Conservation (phyloP, 1,140 invertebrate genomes). For the Augochlora pura region DNA sequence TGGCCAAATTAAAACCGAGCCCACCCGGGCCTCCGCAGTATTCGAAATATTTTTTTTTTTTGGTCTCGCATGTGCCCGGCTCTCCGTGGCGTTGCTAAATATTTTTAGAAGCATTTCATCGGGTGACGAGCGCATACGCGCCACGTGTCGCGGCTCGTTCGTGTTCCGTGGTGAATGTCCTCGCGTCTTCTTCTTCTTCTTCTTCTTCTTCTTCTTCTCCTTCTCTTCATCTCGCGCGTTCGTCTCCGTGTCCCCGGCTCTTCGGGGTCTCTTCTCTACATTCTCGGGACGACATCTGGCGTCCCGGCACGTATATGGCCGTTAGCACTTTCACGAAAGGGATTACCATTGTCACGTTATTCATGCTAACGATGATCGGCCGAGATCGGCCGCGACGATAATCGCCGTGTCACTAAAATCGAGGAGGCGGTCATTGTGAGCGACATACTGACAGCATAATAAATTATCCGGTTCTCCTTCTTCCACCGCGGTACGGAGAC, state of each 20-base stretch:
- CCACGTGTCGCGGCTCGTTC: slow-evolving; percentile 59
- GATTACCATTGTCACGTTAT: slow-evolving; percentile 78
- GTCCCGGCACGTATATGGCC: slow-evolving; percentile 63
- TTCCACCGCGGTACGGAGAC: not conserved
- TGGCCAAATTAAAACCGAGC: slow-evolving; percentile 40
- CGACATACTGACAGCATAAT: slow-evolving; percentile 79
- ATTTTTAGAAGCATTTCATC: slow-evolving; percentile 63
- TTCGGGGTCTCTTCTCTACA: slow-evolving; percentile 57
- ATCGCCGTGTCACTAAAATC: slow-evolving; percentile 77
- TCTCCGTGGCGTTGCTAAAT: slow-evolving; percentile 34
- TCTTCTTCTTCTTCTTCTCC: slow-evolving; percentile 8
- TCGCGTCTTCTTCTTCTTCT: not conserved
- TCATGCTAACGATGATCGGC: slow-evolving; percentile 78
- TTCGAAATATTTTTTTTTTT: slow-evolving; percentile 8
- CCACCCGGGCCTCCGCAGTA: not conserved
- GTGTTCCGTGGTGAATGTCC: slow-evolving; percentile 55
- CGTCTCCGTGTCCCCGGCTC: slow-evolving; percentile 13
- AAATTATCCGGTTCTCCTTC: slow-evolving; percentile 70
- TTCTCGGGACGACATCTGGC: slow-evolving; percentile 66
- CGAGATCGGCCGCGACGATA: slow-evolving; percentile 75
- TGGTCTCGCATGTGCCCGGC: not conserved
- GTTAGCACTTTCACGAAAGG: slow-evolving; percentile 68
- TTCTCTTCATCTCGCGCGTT: slow-evolving; percentile 1
- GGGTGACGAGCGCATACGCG: slow-evolving; percentile 54
- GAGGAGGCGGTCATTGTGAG: slow-evolving; percentile 77